Evolutionary conservation across 2,797 vertebrate genomes (phyloP), one percentile per base, ranked within the genome.

Genomic region (Pterois miles): DNA sequence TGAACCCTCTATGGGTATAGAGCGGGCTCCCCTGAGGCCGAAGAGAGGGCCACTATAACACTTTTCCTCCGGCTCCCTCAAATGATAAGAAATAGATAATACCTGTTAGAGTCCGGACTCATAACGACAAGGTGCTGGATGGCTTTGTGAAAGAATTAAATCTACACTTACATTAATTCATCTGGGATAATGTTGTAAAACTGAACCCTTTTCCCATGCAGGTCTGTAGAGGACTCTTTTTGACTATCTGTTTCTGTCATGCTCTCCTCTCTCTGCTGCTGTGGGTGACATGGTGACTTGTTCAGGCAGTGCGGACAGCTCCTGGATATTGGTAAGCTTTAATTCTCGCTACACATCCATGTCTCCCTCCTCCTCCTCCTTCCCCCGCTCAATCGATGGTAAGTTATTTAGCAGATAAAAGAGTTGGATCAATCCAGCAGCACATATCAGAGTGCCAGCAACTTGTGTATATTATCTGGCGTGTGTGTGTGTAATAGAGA

Each of bases 331-430:
- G 90, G 85, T 86, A 63, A 80, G 86, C 88, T 90, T 91, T 91
- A 88, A 94, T 91, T 89, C 90, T 89, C 86, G 89, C 87, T 80
- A 81, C 90, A 91, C 91, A 91, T 89, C 87, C 81, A 87, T 89
- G 89, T 79, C 71, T 65, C 57, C 40, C 81, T 66, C 80, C 78
- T 9, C 78, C 76, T 52, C 74, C 83, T 54, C 74, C 66, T 13
- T 53, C 65, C 80, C 76, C 80, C 48, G 4, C 75, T 88, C 88
- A 92, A 94, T 94, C 93, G 88, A 95, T 95, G 89, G 85, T 93
- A 94, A 94, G 93, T 95, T 94, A 94, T 95, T 95, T 94, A 94
- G 93, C 90, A 92, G 92, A 94, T 93, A 94, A 94, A 95, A 92
- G 92, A 92, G 81, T 89, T 87, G 88, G 91, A 95, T 94, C 93